Conservation (phyloP, 2,113 vertebrate genomes). For the Buteo buteo region DNA sequence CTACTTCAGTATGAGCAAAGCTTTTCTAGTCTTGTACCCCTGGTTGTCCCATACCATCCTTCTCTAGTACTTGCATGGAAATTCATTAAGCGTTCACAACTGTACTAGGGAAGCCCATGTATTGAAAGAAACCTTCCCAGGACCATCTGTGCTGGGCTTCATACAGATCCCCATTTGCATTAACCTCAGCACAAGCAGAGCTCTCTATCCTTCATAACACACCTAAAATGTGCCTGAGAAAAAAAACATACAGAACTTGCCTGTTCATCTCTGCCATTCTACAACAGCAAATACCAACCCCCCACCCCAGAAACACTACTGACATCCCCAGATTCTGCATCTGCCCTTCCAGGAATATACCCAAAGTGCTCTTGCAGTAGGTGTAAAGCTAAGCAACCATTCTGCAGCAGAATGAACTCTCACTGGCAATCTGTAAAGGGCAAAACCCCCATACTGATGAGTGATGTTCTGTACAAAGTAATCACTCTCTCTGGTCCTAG, state of each 20-base stretch:
- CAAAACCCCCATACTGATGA: not conserved
- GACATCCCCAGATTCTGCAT: not conserved
- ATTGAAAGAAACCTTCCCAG: not conserved
- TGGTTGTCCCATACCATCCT: not conserved
- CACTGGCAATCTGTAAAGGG: not conserved
- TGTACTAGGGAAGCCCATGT: not conserved
- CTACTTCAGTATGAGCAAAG: not conserved
- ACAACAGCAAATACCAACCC: not conserved
- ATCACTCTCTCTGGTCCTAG: not conserved
- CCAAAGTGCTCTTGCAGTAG: not conserved
- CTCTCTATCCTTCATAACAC: not conserved
- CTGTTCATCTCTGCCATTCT: not conserved
- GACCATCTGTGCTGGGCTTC: not conserved
- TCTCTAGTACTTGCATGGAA: not conserved
- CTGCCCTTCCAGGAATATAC: not conserved
- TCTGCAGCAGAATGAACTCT: not conserved
- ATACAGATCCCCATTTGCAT: no score
- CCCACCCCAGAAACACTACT: not conserved
- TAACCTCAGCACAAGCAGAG: no score
- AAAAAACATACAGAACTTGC: not conserved
- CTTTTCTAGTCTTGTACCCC: not conserved
- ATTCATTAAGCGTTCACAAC: not conserved
- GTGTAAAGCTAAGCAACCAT: not conserved
- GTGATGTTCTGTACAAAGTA: not conserved
- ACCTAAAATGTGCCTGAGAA: not conserved